Percentiles rank a stretch among this genome's conserved stretches.
These are phyloP conservation scores for Scyliorhinus canicula DNA, from an alignment of 2,797 vertebrate species.

Conservation along the genomic window DNA sequence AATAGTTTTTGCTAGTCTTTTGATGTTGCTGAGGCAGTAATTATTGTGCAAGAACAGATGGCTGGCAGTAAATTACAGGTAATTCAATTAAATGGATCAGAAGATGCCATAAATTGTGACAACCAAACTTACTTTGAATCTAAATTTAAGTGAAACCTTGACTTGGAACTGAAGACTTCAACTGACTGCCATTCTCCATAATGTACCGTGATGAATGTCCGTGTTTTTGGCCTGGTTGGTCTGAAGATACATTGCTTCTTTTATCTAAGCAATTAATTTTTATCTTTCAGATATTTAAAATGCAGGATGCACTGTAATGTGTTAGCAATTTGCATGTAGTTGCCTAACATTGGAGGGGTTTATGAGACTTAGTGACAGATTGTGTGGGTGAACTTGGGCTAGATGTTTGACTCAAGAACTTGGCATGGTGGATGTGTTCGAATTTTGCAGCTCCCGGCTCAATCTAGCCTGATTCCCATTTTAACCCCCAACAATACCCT, in stretches of 20 bases:
- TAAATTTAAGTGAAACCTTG: neutral
- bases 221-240: neutral
- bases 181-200: neutral
- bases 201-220: neutral
- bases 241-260: neutral
- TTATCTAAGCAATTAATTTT: neutral
- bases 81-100: neutral
- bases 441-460: neutral
- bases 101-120: neutral
- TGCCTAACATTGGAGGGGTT: neutral
- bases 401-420: neutral
- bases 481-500: neutral
- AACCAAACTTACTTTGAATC: neutral
- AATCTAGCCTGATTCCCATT: neutral
- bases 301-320: neutral
- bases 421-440: neutral
- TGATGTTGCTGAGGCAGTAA: neutral
- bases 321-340: neutral
- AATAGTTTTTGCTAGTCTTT: neutral
- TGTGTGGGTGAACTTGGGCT: neutral
- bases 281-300: neutral
- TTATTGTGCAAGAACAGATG: neutral
- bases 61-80: neutral
- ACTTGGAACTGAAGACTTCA: neutral
- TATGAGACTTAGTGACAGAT: neutral